Evolutionary conservation across 2,797 vertebrate species (phyloP).

Genomic region (Phrynocephalus guinanensis): DNA sequence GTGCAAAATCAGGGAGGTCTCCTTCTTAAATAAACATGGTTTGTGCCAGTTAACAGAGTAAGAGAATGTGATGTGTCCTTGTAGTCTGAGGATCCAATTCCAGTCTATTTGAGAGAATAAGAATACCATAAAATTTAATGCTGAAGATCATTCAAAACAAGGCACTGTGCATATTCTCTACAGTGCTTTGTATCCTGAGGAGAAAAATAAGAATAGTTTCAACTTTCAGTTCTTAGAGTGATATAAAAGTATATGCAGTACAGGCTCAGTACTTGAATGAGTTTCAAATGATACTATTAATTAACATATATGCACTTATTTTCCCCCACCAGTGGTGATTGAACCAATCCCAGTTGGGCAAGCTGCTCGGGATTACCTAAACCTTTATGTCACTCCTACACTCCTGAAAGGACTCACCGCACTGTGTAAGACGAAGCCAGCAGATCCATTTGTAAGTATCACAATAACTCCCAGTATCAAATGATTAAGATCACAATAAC

Average conservation of each 20-base stretch:
- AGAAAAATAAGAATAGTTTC: constrained; percentile 14
- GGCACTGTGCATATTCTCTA: not conserved
- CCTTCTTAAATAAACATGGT: not conserved
- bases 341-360: constrained; percentile 85
- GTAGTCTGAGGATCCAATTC: not conserved
- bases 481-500: not conserved
- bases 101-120: not conserved
- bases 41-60: not conserved
- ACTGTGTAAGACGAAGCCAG: constrained; percentile 91
- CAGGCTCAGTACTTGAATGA: constrained; percentile 19
- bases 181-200: not conserved
- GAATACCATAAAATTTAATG: not conserved
- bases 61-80: not conserved
- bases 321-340: constrained; percentile 79
- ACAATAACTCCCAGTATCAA: not conserved
- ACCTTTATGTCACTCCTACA: constrained; percentile 84
- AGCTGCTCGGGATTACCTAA: constrained; percentile 88
- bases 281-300: not conserved
- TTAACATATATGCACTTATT: constrained; percentile 6
- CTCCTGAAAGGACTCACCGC: constrained; percentile 89
- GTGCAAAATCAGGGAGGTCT: not conserved
- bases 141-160: not conserved
- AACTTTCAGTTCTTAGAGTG: constrained; percentile 20
- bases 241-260: not conserved
- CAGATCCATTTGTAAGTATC: constrained; percentile 87